Evolutionary conservation across 2,797 vertebrate species (phyloP).

Genomic region (Sylvilagus floridanus): DNA sequence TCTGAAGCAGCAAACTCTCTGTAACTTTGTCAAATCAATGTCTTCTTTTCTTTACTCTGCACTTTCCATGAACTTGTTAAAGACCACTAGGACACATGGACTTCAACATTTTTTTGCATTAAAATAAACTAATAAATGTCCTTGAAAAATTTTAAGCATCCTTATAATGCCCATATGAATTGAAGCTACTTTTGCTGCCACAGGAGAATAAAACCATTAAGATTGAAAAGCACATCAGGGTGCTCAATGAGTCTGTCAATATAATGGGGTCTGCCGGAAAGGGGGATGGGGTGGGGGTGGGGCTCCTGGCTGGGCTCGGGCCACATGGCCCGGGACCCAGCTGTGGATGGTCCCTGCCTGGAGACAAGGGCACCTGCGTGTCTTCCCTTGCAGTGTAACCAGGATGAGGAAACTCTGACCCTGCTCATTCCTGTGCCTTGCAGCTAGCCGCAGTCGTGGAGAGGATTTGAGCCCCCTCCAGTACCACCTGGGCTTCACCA

Average conservation of each 20-base stretch:
- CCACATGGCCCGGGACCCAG: background rate
- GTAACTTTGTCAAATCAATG: background rate
- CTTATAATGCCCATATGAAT: background rate
- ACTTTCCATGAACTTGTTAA: too few relatives aligned
- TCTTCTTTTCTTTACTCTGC: too few relatives aligned
- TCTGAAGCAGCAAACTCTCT: background rate
- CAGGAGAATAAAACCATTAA: background rate
- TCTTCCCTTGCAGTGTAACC: slow-evolving; percentile 85
- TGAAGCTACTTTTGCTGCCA: background rate
- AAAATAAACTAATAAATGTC: too few relatives aligned
- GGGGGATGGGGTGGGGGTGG: too few relatives aligned
- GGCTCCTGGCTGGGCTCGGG: background rate
- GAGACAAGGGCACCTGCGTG: slow-evolving; percentile 43
- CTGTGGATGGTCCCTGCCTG: background rate
- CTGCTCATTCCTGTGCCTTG: slow-evolving; percentile 84
- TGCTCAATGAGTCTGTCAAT: background rate
- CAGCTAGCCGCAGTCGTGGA: slow-evolving; percentile 80
- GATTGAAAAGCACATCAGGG: background rate
- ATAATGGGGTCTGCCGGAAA: too few relatives aligned
- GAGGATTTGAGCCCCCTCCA: slow-evolving; percentile 75
- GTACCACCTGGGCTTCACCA: slow-evolving; percentile 84
- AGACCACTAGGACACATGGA: too few relatives aligned
- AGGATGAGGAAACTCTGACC: slow-evolving; percentile 84
- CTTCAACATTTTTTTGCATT: too few relatives aligned
- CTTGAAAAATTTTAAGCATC: too few relatives aligned